phyloP scores from a whole-genome alignment of 2,797 vertebrate species.

The Phrynocephalus forsythii region DNA sequence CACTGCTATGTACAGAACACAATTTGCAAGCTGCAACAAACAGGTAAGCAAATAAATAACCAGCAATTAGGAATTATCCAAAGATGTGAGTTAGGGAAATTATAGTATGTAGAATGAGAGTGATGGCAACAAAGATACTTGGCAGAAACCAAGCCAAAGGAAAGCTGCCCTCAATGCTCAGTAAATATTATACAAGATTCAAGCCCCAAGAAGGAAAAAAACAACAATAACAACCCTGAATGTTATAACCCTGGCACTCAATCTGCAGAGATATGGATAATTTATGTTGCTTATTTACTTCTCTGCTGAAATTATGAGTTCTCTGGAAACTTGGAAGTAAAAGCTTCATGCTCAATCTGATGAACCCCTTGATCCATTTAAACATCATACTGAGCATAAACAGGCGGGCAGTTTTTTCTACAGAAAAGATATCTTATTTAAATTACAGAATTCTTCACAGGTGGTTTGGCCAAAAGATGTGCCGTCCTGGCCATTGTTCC shows the following conservation, averaged over 20 bases:
- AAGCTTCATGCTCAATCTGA: rapidly evolving
- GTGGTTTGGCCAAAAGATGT: neutral
- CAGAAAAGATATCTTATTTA: neutral
- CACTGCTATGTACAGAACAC: constrained; percentile 33
- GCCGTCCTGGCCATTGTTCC: neutral
- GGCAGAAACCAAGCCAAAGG: constrained; percentile 42
- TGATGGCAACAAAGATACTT: constrained; percentile 67
- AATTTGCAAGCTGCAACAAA: constrained; percentile 62
- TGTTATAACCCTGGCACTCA: constrained; percentile 5
- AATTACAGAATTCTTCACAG: neutral
- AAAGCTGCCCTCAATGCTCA: constrained; percentile 60
- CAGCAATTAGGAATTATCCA: constrained; percentile 74
- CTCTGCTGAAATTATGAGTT: neutral
- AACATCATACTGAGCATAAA: neutral
- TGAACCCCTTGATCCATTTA: neutral
- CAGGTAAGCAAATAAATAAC: constrained; percentile 73
- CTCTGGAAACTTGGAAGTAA: neutral
- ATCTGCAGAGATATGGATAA: neutral
- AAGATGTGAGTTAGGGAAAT: constrained; percentile 61
- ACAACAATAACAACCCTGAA: neutral
- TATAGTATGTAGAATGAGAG: constrained; percentile 65
- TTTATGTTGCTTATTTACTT: rapidly evolving
- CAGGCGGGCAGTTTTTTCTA: neutral
- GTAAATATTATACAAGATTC: constrained; percentile 33
- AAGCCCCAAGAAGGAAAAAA: neutral